phyloP scores from a whole-genome alignment of 2,113 vertebrate species.

The Ophiodon elongatus region DNA sequence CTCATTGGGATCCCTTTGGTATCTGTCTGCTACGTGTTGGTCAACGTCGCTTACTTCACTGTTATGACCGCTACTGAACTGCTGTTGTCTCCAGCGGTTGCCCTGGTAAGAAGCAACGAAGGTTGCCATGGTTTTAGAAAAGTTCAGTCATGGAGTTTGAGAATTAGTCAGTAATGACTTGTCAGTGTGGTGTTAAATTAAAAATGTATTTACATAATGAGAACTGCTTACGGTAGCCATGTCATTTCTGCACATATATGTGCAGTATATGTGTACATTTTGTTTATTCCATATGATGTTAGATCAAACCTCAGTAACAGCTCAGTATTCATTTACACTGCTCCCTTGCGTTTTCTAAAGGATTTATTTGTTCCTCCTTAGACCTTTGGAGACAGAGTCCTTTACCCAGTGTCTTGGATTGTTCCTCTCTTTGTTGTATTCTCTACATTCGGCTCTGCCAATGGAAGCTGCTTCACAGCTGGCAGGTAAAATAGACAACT shows the following conservation, averaged over 20 bases:
- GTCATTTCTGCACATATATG: not conserved
- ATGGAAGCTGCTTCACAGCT: constrained; percentile 93
- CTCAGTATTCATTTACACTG: not conserved
- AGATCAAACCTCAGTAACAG: not conserved
- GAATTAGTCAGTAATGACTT: too few species aligned
- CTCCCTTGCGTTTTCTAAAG: constrained; percentile 35
- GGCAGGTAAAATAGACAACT: constrained; percentile 86
- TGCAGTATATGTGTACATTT: not conserved
- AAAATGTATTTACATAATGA: constrained; percentile 14
- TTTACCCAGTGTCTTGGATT: constrained; percentile 93
- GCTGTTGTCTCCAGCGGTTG: constrained; percentile 92
- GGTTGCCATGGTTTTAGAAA: too few species aligned
- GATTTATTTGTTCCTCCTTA: constrained; percentile 70
- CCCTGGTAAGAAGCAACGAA: constrained; percentile 93
- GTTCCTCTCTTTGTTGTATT: constrained; percentile 94
- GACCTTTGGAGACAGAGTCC: constrained; percentile 94
- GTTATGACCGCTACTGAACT: constrained; percentile 91
- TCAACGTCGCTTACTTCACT: constrained; percentile 95
- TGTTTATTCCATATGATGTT: not conserved
- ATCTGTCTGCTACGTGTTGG: constrained; percentile 91
- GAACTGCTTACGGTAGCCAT: not conserved
- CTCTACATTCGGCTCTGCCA: constrained; percentile 95
- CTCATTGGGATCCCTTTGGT: constrained; percentile 95
- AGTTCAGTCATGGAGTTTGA: too few species aligned
- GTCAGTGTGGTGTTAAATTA: too few species aligned